Percentiles rank a stretch among this genome's conserved stretches.
These are phyloP conservation scores for Galerucella calmariensis DNA, from an alignment of 2,888 invertebrate genomes.

Conservation along the genomic window DNA sequence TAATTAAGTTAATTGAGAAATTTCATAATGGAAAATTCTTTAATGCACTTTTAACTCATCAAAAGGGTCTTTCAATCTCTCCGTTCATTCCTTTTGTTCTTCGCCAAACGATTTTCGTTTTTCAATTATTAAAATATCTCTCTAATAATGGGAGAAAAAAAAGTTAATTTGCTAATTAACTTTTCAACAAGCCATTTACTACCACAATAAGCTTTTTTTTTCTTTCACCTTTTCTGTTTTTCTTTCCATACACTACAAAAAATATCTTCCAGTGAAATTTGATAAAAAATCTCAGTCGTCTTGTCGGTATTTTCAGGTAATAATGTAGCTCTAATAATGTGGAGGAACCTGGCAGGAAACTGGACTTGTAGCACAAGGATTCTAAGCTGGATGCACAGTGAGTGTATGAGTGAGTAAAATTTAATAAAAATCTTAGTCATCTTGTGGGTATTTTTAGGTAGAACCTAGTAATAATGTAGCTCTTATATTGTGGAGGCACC, in stretches of 20 bases:
- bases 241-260: constrained; percentile 7
- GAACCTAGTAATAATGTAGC: no score
- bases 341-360: no score
- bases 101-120: constrained; percentile 43
- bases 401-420: no score
- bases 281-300: no score
- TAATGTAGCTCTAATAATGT: no score
- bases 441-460: no score
- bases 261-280: not conserved
- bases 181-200: constrained; percentile 46
- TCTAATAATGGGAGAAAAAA: constrained; percentile 47
- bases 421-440: no score
- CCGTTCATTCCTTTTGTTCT: constrained; percentile 41
- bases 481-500: no score
- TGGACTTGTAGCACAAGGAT: no score
- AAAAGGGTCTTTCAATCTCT: constrained; percentile 38
- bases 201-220: constrained; percentile 44
- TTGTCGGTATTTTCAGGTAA: no score
- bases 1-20: constrained; percentile 63
- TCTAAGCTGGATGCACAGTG: no score
- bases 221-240: constrained; percentile 22
- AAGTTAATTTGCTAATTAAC: constrained; percentile 49
- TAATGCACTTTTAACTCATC: constrained; percentile 54
- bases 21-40: constrained; percentile 58
- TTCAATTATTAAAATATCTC: constrained; percentile 50